phyloP scores from a whole-genome alignment of 2,797 vertebrate genomes.

The Arremon brunneinucha region DNA sequence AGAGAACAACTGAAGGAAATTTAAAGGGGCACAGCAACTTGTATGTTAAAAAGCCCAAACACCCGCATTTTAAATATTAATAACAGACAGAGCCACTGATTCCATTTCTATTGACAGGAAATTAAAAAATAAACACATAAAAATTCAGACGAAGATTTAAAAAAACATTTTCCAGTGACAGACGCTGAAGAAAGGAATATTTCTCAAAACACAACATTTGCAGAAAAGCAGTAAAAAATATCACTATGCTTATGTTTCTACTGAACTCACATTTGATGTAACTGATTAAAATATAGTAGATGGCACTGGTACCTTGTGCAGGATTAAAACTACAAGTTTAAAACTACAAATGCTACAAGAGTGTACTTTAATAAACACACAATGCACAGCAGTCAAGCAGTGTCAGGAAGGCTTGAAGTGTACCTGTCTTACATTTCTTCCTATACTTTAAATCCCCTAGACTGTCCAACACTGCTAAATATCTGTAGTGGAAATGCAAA shows the following conservation, averaged over 20 bases:
- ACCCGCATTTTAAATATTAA: constrained; percentile 15
- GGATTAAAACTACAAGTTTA: background rate
- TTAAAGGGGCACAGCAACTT: constrained; percentile 20
- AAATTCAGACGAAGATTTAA: constrained; percentile 16
- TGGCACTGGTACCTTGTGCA: background rate
- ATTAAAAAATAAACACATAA: constrained; percentile 37
- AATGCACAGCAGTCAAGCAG: background rate
- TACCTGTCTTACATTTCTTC: background rate
- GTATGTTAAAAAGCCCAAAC: background rate
- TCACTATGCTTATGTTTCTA: background rate
- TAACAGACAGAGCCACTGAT: background rate
- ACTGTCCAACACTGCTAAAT: background rate
- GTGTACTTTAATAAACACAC: background rate
- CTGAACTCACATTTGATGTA: background rate
- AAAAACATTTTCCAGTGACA: background rate
- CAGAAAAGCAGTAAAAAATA: constrained; percentile 1
- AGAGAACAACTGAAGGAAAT: constrained; percentile 27
- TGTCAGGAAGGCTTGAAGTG: background rate
- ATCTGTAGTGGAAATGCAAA: background rate
- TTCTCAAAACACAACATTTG: background rate
- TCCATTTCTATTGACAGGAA: constrained; percentile 1
- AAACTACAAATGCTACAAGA: background rate
- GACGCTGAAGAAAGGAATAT: background rate
- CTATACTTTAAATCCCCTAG: background rate
- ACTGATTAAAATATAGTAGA: background rate